Percentiles rank a stretch among this genome's conserved stretches.
Conservation (phyloP, 2,113 vertebrate species). For the Saimiri boliviensis region DNA sequence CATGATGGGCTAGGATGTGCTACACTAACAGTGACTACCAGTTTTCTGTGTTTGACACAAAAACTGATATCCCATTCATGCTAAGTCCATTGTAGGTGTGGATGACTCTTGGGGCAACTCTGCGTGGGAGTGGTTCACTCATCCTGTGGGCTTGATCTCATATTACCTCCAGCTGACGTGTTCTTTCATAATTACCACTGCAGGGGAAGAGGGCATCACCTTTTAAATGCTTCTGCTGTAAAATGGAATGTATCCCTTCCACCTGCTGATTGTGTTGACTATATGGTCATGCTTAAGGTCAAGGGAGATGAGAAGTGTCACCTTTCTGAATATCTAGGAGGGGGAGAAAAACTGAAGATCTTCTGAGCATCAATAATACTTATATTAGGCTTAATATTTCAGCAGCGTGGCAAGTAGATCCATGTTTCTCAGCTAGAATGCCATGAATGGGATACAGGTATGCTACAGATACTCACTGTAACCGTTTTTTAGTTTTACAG, state of each 20-base stretch:
- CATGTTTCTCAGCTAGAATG: background rate
- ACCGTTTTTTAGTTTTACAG: background rate
- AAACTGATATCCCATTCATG: background rate
- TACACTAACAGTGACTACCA: background rate
- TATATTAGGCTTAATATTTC: background rate
- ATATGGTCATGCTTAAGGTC: background rate
- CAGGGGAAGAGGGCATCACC: background rate
- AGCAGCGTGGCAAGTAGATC: background rate
- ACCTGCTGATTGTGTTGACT: background rate
- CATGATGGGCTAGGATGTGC: background rate
- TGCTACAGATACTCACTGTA: background rate
- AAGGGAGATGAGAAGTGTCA: background rate
- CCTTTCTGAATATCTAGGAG: background rate
- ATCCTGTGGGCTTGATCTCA: background rate
- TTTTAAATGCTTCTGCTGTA: background rate
- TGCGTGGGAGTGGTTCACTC: background rate
- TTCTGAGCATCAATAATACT: background rate
- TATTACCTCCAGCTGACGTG: background rate
- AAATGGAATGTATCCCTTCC: background rate
- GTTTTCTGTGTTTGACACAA: background rate
- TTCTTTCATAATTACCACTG: background rate
- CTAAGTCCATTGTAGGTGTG: background rate
- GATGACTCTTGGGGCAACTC: background rate
- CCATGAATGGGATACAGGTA: too few species aligned
- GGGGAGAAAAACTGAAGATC: background rate